Base-by-base conservation (phyloP, 2,113 vertebrate genomes). In the Dipodomys merriami region DNA sequence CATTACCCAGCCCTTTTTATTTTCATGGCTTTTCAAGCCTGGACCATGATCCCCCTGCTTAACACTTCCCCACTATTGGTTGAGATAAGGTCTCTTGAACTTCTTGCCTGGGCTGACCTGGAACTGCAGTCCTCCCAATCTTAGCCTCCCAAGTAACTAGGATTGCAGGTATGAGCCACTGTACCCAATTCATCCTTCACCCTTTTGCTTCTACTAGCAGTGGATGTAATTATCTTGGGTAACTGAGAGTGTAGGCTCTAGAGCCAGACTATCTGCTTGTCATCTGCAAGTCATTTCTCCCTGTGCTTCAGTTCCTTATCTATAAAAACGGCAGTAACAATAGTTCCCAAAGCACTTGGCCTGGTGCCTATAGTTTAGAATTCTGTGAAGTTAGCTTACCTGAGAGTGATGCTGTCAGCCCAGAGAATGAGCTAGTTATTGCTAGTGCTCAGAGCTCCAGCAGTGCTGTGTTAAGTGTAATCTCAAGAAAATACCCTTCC, bases 221-320 rank as follows among this genome's bases (percentile, higher is more conserved):
- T 62, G 78, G 53, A 73, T 53, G 2, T 64, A 30, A 29, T 67
- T 30, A 15, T 30, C 23, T 79, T 67, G 4, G 5, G 5, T 57
- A 60, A 29, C 15, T 44, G 68, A 68, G 67, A 57, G 22, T 25
- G 9, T 25, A 18, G 88, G 30, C 64, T 62, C 29, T 77, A 22
- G 62, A 78, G 23, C 83, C 60, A 80, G 60, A 33, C 44, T 27
- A 22, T 80, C 84, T 88, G 67, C 25, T 68, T 95, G 76, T 20
- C 72, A 18, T 86, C 62, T 79, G 39, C 68, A 64, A 83, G 68
- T 44, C 72, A 6, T 6, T 39, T 57, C 81, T 90, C 6, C 86
- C 65, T 91, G 23, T 80, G 44, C 73, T 78, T 92, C 78, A 20
- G 2, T 84, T 90, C 49, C 67, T 87, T 79, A 57, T 69, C 78